Base-by-base conservation (phyloP, 23 tunicate genomes). In the Halocynthia aurantium region DNA sequence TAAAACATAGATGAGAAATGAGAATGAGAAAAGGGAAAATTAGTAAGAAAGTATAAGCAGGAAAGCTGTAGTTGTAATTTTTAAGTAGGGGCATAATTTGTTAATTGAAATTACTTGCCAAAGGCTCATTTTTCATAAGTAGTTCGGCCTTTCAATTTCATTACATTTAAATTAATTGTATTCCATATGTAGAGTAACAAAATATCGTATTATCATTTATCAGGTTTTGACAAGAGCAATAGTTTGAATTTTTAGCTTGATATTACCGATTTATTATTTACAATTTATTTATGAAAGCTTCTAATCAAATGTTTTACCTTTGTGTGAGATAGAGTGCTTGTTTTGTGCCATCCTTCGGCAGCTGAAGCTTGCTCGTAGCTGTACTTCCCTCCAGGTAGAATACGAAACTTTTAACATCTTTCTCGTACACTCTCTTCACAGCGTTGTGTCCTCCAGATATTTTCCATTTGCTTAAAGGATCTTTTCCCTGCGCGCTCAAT, bases 401-500 rank as follows among this genome's bases (percentile, higher is more conserved):
- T 58, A 84, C 78, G 70, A 31, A 80, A 52, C 89, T 82, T 76
- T 90, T 90, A 18, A 84, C 88, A 17, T 90, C 88, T 71, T 84
- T 81, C 50, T 80, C 89, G 76, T 67, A 90, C 6, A 53, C 69
- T 52, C 78, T 40, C 18, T 80, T 76, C 0, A 73, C 80, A 10
- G 72, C 79, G 31, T 69, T 77, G 77, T 81, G 81, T 40, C 76
- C 57, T 8, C 78, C 62, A 0, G 78, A 74, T 55, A 74, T 74
- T 67, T 79, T 88, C 77, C 80, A 83, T 54, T 90, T 90, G 40
- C 57, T 62, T 0, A 80, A 70, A 49, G 80, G 82, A 55, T 81
- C 83, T 84, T 90, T 90, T 69, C 96, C 96, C 62, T 77, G 82
- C n/a, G 87, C 82, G 62, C 89, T 75, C 51, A 90, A 84, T 53